Evolutionary conservation across 2,113 vertebrate species (phyloP).

Genomic region (Ariopsis seemanni): DNA sequence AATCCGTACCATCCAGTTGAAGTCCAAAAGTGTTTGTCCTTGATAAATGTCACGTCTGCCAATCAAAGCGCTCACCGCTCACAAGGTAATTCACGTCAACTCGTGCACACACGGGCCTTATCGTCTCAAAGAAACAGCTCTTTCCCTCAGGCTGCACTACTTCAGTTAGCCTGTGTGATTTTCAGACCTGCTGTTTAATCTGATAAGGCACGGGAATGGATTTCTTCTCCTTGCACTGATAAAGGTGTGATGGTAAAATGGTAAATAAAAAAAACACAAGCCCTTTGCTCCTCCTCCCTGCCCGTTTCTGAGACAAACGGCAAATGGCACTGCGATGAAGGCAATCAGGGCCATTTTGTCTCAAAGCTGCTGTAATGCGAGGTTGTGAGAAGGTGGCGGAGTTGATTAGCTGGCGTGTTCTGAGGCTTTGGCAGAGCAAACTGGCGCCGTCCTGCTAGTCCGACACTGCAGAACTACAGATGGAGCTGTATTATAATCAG

Average conservation of each 20-base stretch:
- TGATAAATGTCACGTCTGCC: constrained; percentile 58
- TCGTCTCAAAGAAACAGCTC: neutral
- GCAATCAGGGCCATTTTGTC: constrained; percentile 34
- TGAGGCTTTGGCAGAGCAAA: constrained; percentile 12
- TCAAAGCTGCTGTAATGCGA: constrained; percentile 28
- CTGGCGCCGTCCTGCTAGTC: constrained; percentile 25
- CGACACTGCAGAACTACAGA: neutral
- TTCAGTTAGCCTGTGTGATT: constrained; percentile 34
- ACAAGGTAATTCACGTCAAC: constrained; percentile 42
- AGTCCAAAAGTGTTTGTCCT: constrained; percentile 46
- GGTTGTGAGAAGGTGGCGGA: constrained; percentile 32
- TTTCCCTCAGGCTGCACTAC: constrained; percentile 29
- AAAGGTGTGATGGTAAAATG: constrained; percentile 3
- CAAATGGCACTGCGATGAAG: constrained; percentile 14
- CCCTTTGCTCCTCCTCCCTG: neutral
- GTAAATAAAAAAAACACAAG: neutral
- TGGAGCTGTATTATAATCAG: constrained; percentile 14
- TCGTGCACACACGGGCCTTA: constrained; percentile 22
- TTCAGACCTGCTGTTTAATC: constrained; percentile 37
- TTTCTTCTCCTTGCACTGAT: constrained; percentile 37
- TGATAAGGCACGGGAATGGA: constrained; percentile 46
- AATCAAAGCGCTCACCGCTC: constrained; percentile 34
- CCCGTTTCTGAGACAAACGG: neutral
- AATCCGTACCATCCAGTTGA: constrained; percentile 35
- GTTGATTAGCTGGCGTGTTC: constrained; percentile 33